A percentile compares a stretch with the other conserved stretches of the same genome.
Evolutionary conservation across 2,113 vertebrate genomes (phyloP).

Genomic region (Limnothrissa miodon): DNA sequence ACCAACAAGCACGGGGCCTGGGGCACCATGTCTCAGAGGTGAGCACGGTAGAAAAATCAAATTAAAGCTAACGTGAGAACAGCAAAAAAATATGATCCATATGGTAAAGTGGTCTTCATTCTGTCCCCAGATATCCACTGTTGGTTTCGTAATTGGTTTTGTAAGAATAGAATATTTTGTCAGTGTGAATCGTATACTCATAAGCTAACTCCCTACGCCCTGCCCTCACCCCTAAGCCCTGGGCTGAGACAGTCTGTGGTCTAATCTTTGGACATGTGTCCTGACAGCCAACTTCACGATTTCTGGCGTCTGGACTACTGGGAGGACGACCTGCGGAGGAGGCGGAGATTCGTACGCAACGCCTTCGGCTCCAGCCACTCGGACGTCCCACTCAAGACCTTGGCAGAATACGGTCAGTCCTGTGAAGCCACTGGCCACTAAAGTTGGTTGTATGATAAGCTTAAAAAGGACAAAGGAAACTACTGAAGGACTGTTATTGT

Average conservation of each 20-base stretch:
- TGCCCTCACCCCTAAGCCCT: too few relatives aligned
- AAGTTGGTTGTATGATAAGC: background rate
- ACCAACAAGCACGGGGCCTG: slow-evolving; percentile 98
- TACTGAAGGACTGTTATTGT: too few relatives aligned
- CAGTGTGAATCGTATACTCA: too few relatives aligned
- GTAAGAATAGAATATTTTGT: too few relatives aligned
- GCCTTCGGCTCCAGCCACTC: slow-evolving; percentile 96
- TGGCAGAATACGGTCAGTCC: slow-evolving; percentile 92
- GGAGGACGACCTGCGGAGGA: slow-evolving; percentile 95
- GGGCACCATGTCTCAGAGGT: slow-evolving; percentile 96
- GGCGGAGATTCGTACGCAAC: slow-evolving; percentile 94
- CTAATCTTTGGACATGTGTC: background rate
- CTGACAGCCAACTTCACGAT: slow-evolving; percentile 86
- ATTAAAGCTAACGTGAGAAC: too few relatives aligned
- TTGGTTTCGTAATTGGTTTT: too few relatives aligned
- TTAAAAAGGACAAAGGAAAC: background rate
- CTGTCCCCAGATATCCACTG: too few relatives aligned
- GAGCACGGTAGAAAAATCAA: background rate
- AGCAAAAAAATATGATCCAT: too few relatives aligned
- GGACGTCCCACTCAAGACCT: slow-evolving; percentile 83
- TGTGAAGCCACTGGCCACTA: background rate
- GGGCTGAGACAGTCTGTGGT: too few relatives aligned
- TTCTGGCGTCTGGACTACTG: slow-evolving; percentile 99
- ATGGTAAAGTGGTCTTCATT: too few relatives aligned
- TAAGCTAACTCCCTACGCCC: too few relatives aligned